Base-by-base conservation (phyloP, 1,140 invertebrate species). In the Drosophila lacteicornis region DNA sequence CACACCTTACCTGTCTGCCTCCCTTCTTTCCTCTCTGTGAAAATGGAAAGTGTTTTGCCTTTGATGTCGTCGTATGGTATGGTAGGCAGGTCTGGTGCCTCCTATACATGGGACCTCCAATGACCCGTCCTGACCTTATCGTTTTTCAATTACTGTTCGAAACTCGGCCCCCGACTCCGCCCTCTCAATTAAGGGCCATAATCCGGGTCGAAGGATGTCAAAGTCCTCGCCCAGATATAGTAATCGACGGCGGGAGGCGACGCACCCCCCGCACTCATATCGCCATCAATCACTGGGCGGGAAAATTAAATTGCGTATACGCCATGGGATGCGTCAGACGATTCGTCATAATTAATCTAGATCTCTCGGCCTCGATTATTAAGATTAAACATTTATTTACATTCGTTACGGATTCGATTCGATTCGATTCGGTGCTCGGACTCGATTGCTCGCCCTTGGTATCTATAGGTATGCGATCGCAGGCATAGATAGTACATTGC, bases 311-410 rank as follows among this genome's bases (percentile, higher is more conserved):
- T 78, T 80, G 76, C 55, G 46, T 71, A 53, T 62, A 60, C 50
- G 47, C 46, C 27, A 6, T 30, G 27, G 27, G 47, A 45, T 19
- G 47, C 22, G 49, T 11, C 49, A 40, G 49, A 38, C 77, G 62
- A 90, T 87, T 88, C 63, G 78, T 87, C 84, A 87, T 87, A 87
- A 87, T 87, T 87, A 88, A 88, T 88, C 49, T 79, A 67, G 47
- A 70, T 78, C 45, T 49, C 56, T 46, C 56, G 45, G 46, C n/a
- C 40, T 68, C 82, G 63, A 80, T 91, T 79, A 90, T 90, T 91
- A 82, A 86, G 82, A 75, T 91, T 86, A 91, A 87, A 77, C 83
- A 86, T 91, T 83, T 86, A 91, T 86, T 82, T 91, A 91, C 87
- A 91, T 82, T 74, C 57, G 60, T 76, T 79, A 80, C 73, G 50